Conservation (phyloP, 1,140 invertebrate species). For the Cherax destructor region DNA sequence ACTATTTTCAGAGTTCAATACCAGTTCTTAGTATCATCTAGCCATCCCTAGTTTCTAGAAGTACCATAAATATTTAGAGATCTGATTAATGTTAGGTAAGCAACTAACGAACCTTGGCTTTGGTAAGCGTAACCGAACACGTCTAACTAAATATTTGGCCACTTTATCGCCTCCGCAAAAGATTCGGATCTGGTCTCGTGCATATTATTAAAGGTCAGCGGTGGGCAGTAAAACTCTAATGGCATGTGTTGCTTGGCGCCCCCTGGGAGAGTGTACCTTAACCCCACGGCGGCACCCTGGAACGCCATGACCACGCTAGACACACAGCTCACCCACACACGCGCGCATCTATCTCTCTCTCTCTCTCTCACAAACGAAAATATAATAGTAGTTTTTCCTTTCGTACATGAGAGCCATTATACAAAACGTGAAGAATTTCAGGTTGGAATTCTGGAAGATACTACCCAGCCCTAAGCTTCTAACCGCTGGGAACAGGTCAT, state of each 20-base stretch:
- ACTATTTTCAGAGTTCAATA: not conserved
- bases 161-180: not conserved
- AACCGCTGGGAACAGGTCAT: too few species aligned
- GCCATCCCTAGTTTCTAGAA: not conserved
- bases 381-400: too few species aligned
- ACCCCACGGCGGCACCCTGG: not conserved
- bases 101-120: not conserved
- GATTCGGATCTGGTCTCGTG: not conserved
- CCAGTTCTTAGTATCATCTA: not conserved
- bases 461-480: too few species aligned
- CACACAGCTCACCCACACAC: too few species aligned
- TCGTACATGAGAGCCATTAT: too few species aligned
- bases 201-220: not conserved
- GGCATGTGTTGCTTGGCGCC: not conserved
- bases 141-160: not conserved
- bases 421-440: too few species aligned
- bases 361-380: too few species aligned
- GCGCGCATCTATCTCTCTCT: too few species aligned
- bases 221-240: not conserved
- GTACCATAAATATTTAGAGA: not conserved
- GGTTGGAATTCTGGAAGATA: too few species aligned
- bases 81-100: not conserved
- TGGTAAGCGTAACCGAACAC: not conserved
- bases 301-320: too few species aligned
- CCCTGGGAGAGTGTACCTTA: not conserved